Conservation (phyloP, 2,888 invertebrate species). For the Choristoneura rosaceana region DNA sequence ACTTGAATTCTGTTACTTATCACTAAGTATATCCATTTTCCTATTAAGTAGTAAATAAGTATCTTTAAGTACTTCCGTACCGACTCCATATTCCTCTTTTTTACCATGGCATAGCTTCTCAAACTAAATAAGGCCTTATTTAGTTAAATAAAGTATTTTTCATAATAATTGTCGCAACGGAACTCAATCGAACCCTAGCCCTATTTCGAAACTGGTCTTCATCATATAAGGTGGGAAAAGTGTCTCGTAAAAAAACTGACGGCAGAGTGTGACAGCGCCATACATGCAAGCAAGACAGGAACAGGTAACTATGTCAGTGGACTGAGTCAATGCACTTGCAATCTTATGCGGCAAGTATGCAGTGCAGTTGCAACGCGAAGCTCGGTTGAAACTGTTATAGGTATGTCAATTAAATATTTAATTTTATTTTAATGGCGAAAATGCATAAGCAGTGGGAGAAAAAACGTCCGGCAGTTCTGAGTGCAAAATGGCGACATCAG, state of each 20-base stretch:
- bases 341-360: conserved; percentile 42
- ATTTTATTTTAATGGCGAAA: no score
- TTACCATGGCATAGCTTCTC: no score
- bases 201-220: conserved; percentile 66
- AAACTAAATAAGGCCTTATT: no score
- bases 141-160: not conserved
- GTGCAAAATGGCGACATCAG: no score
- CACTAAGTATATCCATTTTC: no score
- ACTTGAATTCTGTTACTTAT: no score
- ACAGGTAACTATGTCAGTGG: conserved; percentile 77
- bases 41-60: no score
- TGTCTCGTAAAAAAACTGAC: conserved; percentile 69
- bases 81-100: no score
- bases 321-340: conserved; percentile 72
- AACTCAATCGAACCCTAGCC: conserved; percentile 45
- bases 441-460: no score
- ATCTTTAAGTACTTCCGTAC: no score
- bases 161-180: conserved; percentile 18
- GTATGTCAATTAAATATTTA: not conserved
- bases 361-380: conserved; percentile 9
- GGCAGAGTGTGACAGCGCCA: conserved; percentile 55
- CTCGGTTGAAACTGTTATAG: not conserved
- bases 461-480: no score
- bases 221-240: conserved; percentile 73
- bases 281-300: conserved; percentile 51